Evolutionary conservation across 2,113 vertebrate genomes (phyloP), one percentile per base, ranked within the genome.

Genomic region (Solea senegalensis): DNA sequence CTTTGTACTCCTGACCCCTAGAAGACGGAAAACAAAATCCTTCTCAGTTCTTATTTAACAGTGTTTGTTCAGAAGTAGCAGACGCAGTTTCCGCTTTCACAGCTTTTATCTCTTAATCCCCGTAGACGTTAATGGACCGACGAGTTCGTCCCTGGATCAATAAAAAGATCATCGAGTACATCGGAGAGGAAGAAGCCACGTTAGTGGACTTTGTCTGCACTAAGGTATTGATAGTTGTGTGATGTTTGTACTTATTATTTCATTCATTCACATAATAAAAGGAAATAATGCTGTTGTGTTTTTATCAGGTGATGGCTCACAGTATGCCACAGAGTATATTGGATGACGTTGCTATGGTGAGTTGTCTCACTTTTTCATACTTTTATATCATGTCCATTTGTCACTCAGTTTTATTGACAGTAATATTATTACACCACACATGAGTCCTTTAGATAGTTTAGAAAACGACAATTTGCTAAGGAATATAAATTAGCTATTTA

Each of bases 101-200:
- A 45, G 3, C 26, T 63, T 14, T 44, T 65, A 3, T 53, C 5
- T 69, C 9, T 43, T 39, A 54, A 21, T 44, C 45, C 45, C 11
- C 34, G 2, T 39, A 99, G 97, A 96, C 95, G 10, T 73, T 99
- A 80, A 99, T 99, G 98, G 98, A 99, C 71, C 94, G 96, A 52
- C 94, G 97, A 52, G 98, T 99, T 88, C 95, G 97, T 70, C 97
- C 97, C 0, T 99, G 98, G 98, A 99, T 99, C 91, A 99, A 99
- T 90, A 99, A 98, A 91, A 99, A 99, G 92, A 99, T 99, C 66
- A 99, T 99, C 59, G 98, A 99, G 89, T 99, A 99, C 89, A 99
- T 99, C 49, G 98, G 97, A 57, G 98, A 99, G 93, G 98, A 99
- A 85, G 98, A 99, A 93, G 92, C 98, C 14, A 99, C 97, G 0